Conservation (phyloP, 2,113 vertebrate species). For the Gambusia holbrooki region DNA sequence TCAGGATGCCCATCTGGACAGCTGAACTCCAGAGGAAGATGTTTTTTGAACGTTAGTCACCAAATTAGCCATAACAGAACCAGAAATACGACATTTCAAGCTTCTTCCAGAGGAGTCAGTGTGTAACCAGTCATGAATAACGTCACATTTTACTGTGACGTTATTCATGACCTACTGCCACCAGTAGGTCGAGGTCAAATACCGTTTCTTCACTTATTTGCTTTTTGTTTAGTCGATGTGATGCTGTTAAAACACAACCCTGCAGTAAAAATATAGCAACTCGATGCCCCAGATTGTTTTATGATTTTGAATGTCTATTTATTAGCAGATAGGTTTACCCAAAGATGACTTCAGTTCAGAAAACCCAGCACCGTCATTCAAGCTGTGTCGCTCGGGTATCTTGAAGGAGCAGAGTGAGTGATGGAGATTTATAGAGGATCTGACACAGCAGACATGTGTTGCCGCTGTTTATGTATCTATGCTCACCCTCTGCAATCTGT, state of each 20-base stretch:
- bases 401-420: constrained; percentile 69
- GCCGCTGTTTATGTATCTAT: constrained; percentile 77
- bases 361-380: constrained; percentile 60
- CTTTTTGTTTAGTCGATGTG: background rate
- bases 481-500: constrained; percentile 68
- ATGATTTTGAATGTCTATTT: too few species aligned
- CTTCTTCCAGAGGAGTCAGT: constrained; percentile 3
- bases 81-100: constrained; percentile 38
- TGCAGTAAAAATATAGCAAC: too few species aligned
- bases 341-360: constrained; percentile 61
- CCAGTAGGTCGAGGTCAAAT: background rate
- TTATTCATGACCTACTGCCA: too few species aligned
- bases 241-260: background rate
- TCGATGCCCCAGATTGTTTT: too few species aligned
- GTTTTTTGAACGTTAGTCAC: constrained; percentile 47
- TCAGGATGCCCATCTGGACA: constrained; percentile 35
- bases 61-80: constrained; percentile 35
- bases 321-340: too few species aligned
- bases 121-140: too few species aligned
- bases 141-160: too few species aligned
- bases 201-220: background rate
- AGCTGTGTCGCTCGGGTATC: constrained; percentile 62
- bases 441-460: constrained; percentile 70
- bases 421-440: constrained; percentile 73
- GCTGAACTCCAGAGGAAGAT: constrained; percentile 45